phyloP scores from a whole-genome alignment of 2,113 vertebrate species.

The Semnornis frantzii region DNA sequence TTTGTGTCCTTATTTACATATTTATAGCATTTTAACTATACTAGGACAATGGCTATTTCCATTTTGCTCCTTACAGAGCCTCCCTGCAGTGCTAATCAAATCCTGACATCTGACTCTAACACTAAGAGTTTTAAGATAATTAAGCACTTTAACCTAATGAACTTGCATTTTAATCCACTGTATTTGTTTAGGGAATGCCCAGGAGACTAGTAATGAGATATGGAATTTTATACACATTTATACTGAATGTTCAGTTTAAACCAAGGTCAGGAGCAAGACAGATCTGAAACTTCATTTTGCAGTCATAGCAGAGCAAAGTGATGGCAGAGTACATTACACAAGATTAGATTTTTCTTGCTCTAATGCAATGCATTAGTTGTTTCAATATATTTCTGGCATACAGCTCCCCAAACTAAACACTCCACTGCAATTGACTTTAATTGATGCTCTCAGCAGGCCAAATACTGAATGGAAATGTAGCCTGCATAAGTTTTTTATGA shows the following conservation, averaged over 20 bases:
- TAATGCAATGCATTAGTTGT: background rate
- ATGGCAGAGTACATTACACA: background rate
- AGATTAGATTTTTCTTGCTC: background rate
- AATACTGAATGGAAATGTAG: background rate
- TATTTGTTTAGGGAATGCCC: conserved; percentile 33
- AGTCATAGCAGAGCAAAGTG: background rate
- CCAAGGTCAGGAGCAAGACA: background rate
- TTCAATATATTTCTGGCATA: background rate
- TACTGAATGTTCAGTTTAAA: background rate
- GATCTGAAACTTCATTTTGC: background rate
- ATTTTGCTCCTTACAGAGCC: conserved; percentile 33
- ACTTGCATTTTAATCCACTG: conserved; percentile 49
- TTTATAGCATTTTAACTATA: conserved; percentile 54
- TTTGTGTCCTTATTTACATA: conserved; percentile 63
- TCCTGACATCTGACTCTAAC: conserved; percentile 44
- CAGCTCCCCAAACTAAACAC: background rate
- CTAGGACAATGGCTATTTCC: conserved; percentile 39
- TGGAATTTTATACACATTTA: conserved; percentile 4
- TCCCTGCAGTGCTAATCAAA: conserved; percentile 62
- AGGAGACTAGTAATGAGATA: conserved; percentile 15
- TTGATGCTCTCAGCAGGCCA: background rate
- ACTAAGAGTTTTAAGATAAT: conserved; percentile 62
- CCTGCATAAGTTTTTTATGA: background rate
- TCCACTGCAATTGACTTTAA: background rate
- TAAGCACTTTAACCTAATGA: conserved; percentile 67